Evolutionary conservation across 2,797 vertebrate genomes (phyloP), one percentile per base, ranked within the genome.

Genomic region (Aulostomus chinensis): DNA sequence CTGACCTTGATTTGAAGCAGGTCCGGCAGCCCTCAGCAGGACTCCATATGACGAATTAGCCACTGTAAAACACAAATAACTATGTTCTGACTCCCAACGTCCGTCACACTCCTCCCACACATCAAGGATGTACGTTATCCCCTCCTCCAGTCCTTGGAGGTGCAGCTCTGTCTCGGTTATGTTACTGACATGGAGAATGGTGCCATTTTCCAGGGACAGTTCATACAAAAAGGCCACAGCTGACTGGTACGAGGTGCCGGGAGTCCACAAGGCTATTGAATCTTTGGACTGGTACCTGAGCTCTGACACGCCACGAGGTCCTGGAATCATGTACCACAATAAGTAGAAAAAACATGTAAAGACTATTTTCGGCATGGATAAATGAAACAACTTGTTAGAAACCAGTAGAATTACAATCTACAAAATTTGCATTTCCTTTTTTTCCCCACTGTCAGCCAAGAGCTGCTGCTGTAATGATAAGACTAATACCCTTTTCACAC

Each of bases 71-170:
- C 3, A 21, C 36, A 89, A 2, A 2, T 31, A 40, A 0, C 57
- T 56, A 0, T 0, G 70, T 10, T 68, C 25, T 0, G 80, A 79
- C 35, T 38, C 33, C 73, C 70, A 59, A 16, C 13, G 48, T 3
- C 54, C 48, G 0, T 68, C 52, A 13, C 88, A 90, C 9, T 83
- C 57, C 59, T 85, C 85, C 88, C 81, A 85, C 35, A 91, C 75
- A 0, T 83, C 45, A 0, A 91, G 83, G 34, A 67, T 0, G 20
- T 89, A 90, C 5, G 28, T 29, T 31, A 9, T 34, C 7, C 83
- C 84, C 0, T 63, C 54, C 11, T 67, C 43, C 36, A 90, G 76
- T 1, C 41, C 74, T 0, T 14, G 35, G 3, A 88, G 80, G 1
- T 0, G 64, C 7, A 91, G 40, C 52, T 33, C 4, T 0, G 80